Conservation (phyloP, 2,888 invertebrate genomes). For the Lymantria dispar region DNA sequence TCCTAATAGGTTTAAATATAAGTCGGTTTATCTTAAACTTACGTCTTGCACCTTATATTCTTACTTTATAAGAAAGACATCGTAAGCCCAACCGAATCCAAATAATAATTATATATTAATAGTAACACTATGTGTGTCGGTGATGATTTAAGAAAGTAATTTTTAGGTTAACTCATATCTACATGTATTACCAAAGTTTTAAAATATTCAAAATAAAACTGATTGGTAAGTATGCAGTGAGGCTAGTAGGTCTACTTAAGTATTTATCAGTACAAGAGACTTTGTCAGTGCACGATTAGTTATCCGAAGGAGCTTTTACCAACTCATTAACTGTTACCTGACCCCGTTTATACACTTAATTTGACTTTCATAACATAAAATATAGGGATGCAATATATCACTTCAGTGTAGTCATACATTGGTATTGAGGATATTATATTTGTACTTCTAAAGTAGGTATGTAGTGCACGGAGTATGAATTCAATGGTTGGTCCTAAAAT, state of each 20-base stretch:
- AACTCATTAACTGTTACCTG: slow-evolving; percentile 70
- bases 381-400: background rate
- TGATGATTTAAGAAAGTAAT: too few species aligned
- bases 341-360: slow-evolving; percentile 56
- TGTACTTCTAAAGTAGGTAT: background rate
- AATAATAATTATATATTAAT: too few species aligned
- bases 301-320: slow-evolving; percentile 70
- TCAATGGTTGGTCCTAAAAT: too few species aligned
- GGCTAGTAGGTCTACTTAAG: slow-evolving; percentile 15
- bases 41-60: too few species aligned
- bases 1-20: too few species aligned
- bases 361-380: slow-evolving; percentile 44
- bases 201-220: background rate
- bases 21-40: too few species aligned
- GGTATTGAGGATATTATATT: background rate
- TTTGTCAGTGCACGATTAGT: slow-evolving; percentile 25
- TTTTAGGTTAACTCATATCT: too few species aligned
- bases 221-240: slow-evolving; percentile 3
- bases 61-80: too few species aligned
- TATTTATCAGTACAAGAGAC: slow-evolving; percentile 18
- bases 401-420: background rate
- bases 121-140: too few species aligned
- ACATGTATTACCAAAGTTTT: too few species aligned
- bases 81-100: too few species aligned
- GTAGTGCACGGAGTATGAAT: too few species aligned